Percentiles rank a stretch among this genome's conserved stretches.
Evolutionary conservation across 2,888 invertebrate genomes (phyloP).

Genomic region (Scelioninae gen. 2): DNA sequence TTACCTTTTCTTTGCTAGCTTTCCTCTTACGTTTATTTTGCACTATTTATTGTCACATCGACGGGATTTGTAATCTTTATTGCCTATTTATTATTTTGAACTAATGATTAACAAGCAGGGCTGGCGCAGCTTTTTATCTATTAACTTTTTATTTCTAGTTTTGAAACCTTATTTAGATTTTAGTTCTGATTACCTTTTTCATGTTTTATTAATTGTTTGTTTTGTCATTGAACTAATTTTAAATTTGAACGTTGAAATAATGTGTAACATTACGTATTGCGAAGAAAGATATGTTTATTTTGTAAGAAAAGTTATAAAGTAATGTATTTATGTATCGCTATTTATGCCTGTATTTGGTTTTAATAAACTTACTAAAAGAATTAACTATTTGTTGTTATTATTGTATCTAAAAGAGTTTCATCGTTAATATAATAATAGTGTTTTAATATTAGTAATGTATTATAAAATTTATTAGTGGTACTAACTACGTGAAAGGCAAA

Average conservation of each 20-base stretch:
- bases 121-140: constrained; percentile 16
- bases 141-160: constrained; percentile 11
- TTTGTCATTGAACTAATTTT: no score
- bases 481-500: no score
- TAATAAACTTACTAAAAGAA: constrained; percentile 35
- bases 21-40: constrained; percentile 69
- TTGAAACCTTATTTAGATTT: no score
- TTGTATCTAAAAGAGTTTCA: no score
- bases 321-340: constrained; percentile 27
- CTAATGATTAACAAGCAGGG: constrained; percentile 9
- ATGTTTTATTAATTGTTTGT: not conserved
- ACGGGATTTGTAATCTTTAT: constrained; percentile 14
- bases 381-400: not conserved
- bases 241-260: no score
- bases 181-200: no score
- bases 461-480: no score
- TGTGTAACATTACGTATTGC: no score
- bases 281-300: not conserved
- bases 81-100: constrained; percentile 2
- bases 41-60: constrained; percentile 61
- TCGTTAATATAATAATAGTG: no score
- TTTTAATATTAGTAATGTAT: no score
- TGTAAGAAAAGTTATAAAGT: not conserved
- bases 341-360: constrained; percentile 39
- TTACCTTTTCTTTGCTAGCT: constrained; percentile 68